Conservation (phyloP, 2,888 invertebrate species). For the Drosophila kambysellisi region DNA sequence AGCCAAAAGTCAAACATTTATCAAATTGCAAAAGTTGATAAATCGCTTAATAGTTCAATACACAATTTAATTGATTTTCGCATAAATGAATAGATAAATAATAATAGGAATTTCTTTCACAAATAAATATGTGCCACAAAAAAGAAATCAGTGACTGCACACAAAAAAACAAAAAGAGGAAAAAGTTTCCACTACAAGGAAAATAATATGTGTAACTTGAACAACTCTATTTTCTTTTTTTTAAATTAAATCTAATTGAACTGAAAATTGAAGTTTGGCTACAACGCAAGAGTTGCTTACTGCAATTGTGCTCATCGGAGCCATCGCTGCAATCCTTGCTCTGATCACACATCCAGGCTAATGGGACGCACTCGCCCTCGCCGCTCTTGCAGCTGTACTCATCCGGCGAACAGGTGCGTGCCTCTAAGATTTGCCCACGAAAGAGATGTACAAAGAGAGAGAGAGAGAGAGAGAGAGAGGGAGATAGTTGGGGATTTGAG, state of each 20-base stretch:
- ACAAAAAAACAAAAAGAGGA: not conserved
- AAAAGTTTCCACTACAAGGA: not conserved
- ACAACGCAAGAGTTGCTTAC: conserved; percentile 87
- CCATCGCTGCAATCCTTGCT: conserved; percentile 95
- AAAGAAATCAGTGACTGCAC: not conserved
- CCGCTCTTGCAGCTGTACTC: conserved; percentile 94
- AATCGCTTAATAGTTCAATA: not conserved
- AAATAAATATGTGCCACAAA: not conserved
- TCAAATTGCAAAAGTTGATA: not conserved
- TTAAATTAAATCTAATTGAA: not conserved
- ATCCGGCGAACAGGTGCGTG: conserved; percentile 93
- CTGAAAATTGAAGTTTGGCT: not conserved
- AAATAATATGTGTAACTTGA: not conserved
- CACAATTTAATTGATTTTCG: conserved; percentile 4
- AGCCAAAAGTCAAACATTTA: conserved; percentile 5
- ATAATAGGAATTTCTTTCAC: no score
- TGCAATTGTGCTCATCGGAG: conserved; percentile 96
- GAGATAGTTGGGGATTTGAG: conserved; percentile 9
- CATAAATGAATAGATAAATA: not conserved
- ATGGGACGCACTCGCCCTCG: conserved; percentile 94
- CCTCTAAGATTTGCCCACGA: conserved; percentile 86
- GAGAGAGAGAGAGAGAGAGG: conserved; percentile 21
- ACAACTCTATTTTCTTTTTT: not conserved
- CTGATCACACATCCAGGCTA: conserved; percentile 97
- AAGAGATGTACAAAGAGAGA: not conserved